Conservation (phyloP, 2,113 vertebrate species). For the Burhinus bistriatus region DNA sequence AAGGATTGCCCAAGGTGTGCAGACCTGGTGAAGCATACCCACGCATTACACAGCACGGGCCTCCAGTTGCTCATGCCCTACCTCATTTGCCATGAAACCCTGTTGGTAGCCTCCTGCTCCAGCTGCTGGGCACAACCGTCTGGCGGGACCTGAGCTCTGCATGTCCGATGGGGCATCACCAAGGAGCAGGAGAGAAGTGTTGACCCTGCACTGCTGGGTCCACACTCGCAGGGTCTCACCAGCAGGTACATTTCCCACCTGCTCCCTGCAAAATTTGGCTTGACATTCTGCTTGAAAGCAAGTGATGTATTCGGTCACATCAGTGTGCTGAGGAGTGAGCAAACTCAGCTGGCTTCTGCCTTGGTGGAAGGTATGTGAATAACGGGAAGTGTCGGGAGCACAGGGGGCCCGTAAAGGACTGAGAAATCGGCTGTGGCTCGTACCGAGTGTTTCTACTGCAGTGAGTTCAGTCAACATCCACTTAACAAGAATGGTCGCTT, state of each 20-base stretch:
- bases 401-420: background rate
- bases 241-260: background rate
- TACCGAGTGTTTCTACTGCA: rapidly evolving
- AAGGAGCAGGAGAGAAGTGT: background rate
- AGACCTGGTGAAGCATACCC: background rate
- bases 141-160: background rate
- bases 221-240: background rate
- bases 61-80: background rate
- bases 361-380: background rate
- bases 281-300: background rate
- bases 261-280: background rate
- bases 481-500: background rate
- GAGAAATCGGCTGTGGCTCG: background rate
- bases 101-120: background rate
- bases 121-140: background rate
- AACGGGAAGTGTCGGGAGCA: rapidly evolving
- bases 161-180: background rate
- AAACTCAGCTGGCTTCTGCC: background rate
- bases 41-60: rapidly evolving
- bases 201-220: background rate
- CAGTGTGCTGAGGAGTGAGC: background rate
- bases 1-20: background rate
- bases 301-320: rapidly evolving
- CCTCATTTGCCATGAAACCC: background rate
- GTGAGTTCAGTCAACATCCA: background rate